Conservation (phyloP, 2,888 invertebrate genomes). For the Callimorpha dominula region DNA sequence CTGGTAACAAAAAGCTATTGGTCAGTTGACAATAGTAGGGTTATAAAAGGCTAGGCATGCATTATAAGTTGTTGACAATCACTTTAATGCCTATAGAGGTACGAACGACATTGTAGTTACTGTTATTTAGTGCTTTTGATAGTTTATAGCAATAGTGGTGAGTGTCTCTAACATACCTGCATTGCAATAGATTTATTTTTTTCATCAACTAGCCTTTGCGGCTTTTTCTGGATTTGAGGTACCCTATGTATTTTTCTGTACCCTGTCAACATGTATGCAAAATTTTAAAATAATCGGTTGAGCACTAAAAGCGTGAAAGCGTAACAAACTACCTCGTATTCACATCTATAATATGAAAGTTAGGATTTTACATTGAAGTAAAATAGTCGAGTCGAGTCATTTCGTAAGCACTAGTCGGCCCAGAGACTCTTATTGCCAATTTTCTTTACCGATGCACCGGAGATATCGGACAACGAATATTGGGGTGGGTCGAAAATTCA, state of each 20-base stretch:
- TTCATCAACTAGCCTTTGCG: no score
- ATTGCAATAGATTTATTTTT: no score
- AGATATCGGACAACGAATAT: constrained; percentile 52
- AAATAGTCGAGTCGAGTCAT: background rate
- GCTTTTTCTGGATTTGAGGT: no score
- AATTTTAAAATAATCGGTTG: background rate
- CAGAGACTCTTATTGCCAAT: constrained; percentile 63
- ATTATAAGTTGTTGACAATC: no score
- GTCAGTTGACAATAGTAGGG: no score
- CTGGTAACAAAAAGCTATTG: no score
- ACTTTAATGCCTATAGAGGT: no score
- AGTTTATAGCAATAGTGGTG: no score
- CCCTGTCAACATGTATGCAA: background rate
- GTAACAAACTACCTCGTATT: background rate
- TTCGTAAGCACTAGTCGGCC: constrained; percentile 34
- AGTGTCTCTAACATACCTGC: no score
- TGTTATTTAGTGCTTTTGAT: no score
- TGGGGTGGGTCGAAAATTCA: constrained; percentile 43
- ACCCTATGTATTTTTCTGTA: background rate
- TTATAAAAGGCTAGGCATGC: no score
- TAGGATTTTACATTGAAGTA: background rate
- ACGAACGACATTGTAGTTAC: no score
- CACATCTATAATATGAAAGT: background rate
- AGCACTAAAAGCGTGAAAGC: background rate
- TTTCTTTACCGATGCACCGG: constrained; percentile 65